Evolutionary conservation across 2,888 invertebrate species (phyloP), one percentile per base, ranked within the genome.

Genomic region (Lysandra coridon): DNA sequence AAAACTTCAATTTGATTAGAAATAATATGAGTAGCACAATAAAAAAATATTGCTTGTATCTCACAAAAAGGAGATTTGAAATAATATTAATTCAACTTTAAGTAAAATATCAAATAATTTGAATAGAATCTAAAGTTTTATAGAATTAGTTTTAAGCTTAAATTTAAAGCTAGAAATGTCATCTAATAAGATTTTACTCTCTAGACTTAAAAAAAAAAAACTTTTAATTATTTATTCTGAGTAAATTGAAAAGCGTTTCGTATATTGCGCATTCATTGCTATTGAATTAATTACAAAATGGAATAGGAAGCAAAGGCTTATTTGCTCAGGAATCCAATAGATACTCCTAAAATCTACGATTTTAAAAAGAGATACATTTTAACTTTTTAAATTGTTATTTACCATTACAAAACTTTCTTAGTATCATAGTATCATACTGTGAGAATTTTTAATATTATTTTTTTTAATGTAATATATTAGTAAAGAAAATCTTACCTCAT

Each of bases 401-500:
- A 44, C 44, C 10, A 6, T 44, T 10, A 44, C 10, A 2, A 49
- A 49, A 49, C 49, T 49, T 49, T 49, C 49, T 44, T 44, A 44
- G 44, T 44, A 7, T 44, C 7, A 44, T 44, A 10, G 6, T 5
- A 1, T 44, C 7, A 5, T 40, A 40, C 0, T 53, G 3, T 57
- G 57, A 14, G 14, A 73, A 30, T 23, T 23, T 23, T 23, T 23
- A 23, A 23, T 73, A 4, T 23, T 73, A 37, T 10, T 10, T 12
- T 49, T 49, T 10, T 49, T 10, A 12, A 10, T 10, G 49, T 10
- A 44, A 44, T 44, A 10, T 49, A 49, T 49, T 49, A 37, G 37
- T 44, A 1, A 49, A 49, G 12, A 40, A 33, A n/a, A 73, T 44
- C 74, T 74, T 4, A 74, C 74, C 74, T 44, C 74, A 74, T 74